Base-by-base conservation (phyloP, 1,140 invertebrate genomes). In the Musca vetustissima region DNA sequence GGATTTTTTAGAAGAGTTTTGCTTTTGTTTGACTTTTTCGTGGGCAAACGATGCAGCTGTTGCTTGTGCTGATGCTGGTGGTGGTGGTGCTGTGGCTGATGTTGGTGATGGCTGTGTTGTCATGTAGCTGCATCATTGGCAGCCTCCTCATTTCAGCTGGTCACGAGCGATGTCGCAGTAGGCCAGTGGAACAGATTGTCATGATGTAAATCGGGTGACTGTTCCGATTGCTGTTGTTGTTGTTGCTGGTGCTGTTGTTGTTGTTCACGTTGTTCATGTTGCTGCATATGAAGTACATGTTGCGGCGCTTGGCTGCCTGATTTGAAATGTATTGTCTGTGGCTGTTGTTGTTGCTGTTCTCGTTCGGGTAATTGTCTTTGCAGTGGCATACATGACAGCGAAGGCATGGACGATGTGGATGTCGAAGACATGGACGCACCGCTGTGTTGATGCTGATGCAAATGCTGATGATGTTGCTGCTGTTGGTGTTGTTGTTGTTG, bases 101-200 rank as follows among this genome's bases (percentile, higher is more conserved):
- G 69, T 21, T 64, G 61, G 28, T 43, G 48, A 52, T 15, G 67
- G 55, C 17, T 64, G 68, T 61, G 57, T 64, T 61, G 55, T 61
- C 49, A 61, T 50, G 28, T 61, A 43, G 64, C 25, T 61, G 50
- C 52, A 59, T 57, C 66, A 28, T 43, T 64, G 53, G 49, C 61
- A 53, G 69, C 69, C 66, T 64, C 53, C 67, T 67, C 17, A 21
- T 76, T 77, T 81, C 79, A 81, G 79, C 79, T 81, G 72, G 79
- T 76, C 72, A 79, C 78, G 69, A 81, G 75, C 73, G 71, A 78
- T 70, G 72, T 72, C 28, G 75, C 72, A 57, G 73, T 80, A 25
- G 77, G 73, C 79, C 79, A 81, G 48, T 77, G 74, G 69, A 72
- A 72, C 24, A 68, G 28, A 50, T 65, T 24, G 14, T 70, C 61